Evolutionary conservation across 2,113 vertebrate genomes (phyloP), one percentile per base, ranked within the genome.

Genomic region (Vanacampus margaritifer): DNA sequence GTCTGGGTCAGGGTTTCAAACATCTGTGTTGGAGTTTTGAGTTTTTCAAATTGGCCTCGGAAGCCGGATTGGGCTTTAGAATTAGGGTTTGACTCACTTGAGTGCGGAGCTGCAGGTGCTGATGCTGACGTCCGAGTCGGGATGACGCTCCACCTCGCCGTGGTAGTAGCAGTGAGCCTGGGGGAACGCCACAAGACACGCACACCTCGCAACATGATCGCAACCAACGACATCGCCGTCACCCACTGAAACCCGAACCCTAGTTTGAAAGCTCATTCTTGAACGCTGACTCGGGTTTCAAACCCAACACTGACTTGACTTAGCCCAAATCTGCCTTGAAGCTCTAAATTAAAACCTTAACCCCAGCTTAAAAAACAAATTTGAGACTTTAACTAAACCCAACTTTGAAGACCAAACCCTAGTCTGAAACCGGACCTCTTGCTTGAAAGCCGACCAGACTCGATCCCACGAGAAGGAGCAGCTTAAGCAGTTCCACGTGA

Each of bases 141-240:
- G 63, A 3, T 79, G 83, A 28, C 85, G 90, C 76, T 89, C 81
- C 69, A 93, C 92, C 65, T 86, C 80, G 8, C 92, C 92, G 12
- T 93, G 92, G 84, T 93, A 93, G 80, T 91, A 93, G 84, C 92
- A 93, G 84, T 93, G 91, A 51, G 75, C 79, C 92, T 93, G 80
- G 37, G 64, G 74, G 71, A 61, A 67, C 54, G 82, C 23, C 50
- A 53, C 72, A 63, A 65, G 5, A 45, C 0, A 7, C 50, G 64
- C 1, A 60, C 63, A 32, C 2, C 28, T 4, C 28, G 28, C 28
- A 32, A 28, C 11, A 41, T 41, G 39, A 41, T 2, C 39, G 39
- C 13, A n/a, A 41, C 12, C 39, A 3, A 10, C 11, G 39, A 41
- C 39, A 14, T 41, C 39, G 13, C 13, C 39, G 2, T 41, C 39